phyloP scores from a whole-genome alignment of 1,140 invertebrate species.

The Drosophila rufa region DNA sequence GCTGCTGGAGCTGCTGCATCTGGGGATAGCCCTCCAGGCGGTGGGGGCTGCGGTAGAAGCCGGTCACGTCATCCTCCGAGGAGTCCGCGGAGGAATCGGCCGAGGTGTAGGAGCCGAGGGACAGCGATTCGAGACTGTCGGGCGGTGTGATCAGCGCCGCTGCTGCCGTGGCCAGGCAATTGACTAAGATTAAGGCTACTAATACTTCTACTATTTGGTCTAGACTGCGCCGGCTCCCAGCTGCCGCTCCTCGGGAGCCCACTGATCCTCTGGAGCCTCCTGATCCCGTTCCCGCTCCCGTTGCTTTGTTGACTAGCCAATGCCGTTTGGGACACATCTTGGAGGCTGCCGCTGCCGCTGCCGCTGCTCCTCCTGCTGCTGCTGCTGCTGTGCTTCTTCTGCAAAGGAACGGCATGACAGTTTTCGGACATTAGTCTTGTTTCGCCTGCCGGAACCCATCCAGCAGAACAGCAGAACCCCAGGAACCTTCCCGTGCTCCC shows the following conservation, averaged over 20 bases:
- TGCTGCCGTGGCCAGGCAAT: slow-evolving; percentile 66
- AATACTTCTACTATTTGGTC: slow-evolving; percentile 85
- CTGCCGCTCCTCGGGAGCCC: slow-evolving; percentile 32
- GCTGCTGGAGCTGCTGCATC: slow-evolving; percentile 55
- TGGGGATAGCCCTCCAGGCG: slow-evolving; percentile 68
- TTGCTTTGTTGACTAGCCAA: slow-evolving; percentile 79
- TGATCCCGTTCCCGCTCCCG: slow-evolving; percentile 13
- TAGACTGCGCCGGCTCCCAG: slow-evolving; percentile 55
- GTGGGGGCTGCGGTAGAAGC: slow-evolving; percentile 76
- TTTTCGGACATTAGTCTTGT: slow-evolving; percentile 71
- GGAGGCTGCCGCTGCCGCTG: slow-evolving; percentile 43
- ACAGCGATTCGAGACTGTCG: slow-evolving; percentile 38
- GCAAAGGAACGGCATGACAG: slow-evolving; percentile 44
- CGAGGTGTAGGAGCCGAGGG: slow-evolving; percentile 18
- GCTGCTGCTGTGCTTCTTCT: slow-evolving; percentile 42
- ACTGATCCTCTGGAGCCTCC: slow-evolving; percentile 19
- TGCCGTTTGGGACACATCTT: slow-evolving; percentile 76
- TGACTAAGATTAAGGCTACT: slow-evolving; percentile 84
- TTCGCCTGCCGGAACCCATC: slow-evolving; percentile 71
- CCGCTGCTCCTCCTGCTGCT: slow-evolving; percentile 18
- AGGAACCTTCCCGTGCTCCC: neutral
- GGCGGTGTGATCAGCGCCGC: slow-evolving; percentile 66
- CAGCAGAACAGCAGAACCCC: no score
- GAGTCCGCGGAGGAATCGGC: neutral
- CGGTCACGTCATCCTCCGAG: slow-evolving; percentile 47